A percentile compares a stretch with the other conserved stretches of the same genome.
Conservation (phyloP, 2,113 vertebrate genomes). For the Gopherus flavomarginatus region DNA sequence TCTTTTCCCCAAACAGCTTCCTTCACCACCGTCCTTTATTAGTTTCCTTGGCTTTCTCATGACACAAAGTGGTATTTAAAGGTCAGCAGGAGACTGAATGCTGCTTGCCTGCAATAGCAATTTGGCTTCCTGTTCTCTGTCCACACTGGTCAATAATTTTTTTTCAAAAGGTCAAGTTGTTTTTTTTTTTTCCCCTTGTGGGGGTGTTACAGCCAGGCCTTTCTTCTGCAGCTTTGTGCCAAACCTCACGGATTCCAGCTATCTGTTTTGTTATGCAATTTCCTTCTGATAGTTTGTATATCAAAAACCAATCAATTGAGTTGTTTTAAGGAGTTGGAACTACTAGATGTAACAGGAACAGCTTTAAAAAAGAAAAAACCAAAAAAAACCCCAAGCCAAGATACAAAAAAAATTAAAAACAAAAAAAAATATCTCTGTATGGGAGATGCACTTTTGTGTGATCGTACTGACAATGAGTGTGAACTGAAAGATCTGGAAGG, state of each 20-base stretch:
- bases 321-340: conserved; percentile 21
- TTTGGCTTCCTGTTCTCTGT: conserved; percentile 59
- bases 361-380: background rate
- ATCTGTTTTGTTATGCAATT: conserved; percentile 40
- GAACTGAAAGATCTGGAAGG: background rate
- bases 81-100: conserved; percentile 54
- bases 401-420: background rate
- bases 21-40: background rate
- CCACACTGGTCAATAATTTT: conserved; percentile 42
- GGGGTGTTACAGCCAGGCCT: conserved; percentile 29
- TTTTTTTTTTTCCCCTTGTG: conserved; percentile 51
- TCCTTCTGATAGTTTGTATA: conserved; percentile 48
- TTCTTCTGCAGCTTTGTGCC: conserved; percentile 45
- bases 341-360: conserved; percentile 5
- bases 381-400: background rate
- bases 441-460: background rate
- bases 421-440: background rate
- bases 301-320: conserved; percentile 37
- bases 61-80: conserved; percentile 62
- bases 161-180: conserved; percentile 63
- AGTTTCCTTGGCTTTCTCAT: conserved; percentile 52
- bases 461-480: rapidly evolving
- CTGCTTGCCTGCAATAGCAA: conserved; percentile 33
- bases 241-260: conserved; percentile 56
- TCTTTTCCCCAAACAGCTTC: conserved; percentile 4